Base-by-base conservation (phyloP, 1,140 invertebrate species). In the Phortica variegata region DNA sequence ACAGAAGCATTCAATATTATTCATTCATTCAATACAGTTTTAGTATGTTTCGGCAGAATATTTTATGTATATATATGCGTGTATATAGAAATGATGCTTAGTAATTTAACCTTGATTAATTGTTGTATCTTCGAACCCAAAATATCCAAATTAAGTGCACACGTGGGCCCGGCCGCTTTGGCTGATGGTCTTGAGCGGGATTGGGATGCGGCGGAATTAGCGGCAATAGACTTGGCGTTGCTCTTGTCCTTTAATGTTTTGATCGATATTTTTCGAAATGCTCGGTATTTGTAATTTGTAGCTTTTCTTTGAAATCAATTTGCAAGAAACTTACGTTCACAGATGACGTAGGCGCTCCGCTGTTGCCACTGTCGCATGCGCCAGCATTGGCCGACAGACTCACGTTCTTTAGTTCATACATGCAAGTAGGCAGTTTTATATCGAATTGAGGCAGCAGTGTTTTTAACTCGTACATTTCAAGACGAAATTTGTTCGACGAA, bases 131-230 rank as follows among this genome's bases (percentile, higher is more conserved):
- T 56, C 47, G 49, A 51, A 54, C 70, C 60, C 63, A 73, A 65
- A 61, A 46, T 57, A 51, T 73, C 70, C 70, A 73, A 71, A 68
- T 73, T 58, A 57, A 73, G 70, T 52, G 56, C 70, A 57, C 70
- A 72, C 58, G 51, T 55, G 47, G 54, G 34, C 46, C 33, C 56
- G 44, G 46, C 50, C 57, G 48, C 47, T 52, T 23, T 49, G 26
- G 49, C 45, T 54, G 49, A 41, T 15, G n/a, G n/a, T n/a, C n/a
- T n/a, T n/a, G n/a, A n/a, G n/a, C n/a, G n/a, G n/a, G n/a, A n/a
- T n/a, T n/a, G n/a, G n/a, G n/a, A n/a, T n/a, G n/a, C n/a, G n/a
- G n/a, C n/a, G n/a, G n/a, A n/a, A n/a, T n/a, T n/a, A n/a, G n/a
- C n/a, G n/a, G n/a, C n/a, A n/a, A n/a, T n/a, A n/a, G n/a, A n/a